Base-by-base conservation (phyloP, 2,888 invertebrate species). In the Metallyticus violacea region DNA sequence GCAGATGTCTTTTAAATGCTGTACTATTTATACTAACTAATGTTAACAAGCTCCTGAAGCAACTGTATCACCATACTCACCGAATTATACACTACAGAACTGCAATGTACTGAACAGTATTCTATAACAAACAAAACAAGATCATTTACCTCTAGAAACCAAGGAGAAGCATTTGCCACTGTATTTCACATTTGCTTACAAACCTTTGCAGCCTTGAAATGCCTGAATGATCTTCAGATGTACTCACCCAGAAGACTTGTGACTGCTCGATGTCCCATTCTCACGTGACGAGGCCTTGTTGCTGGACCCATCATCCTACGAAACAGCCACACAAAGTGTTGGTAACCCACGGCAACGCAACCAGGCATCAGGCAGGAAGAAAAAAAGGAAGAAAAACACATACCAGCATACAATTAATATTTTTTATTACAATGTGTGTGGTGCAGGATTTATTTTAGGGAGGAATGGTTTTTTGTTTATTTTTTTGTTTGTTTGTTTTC, bases 181-280 rank as follows among this genome's bases (percentile, higher is more conserved):
- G 26, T 29, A 25, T 81, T 9, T 28, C 28, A 25, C 28, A 81
- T 28, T 28, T 81, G 26, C 28, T 81, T 29, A 28, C 28, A 28
- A 81, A 81, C 29, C 27, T 30, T 27, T 25, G 7, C n/a, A n/a
- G 81, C 81, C 25, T 28, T 27, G 82, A 40, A 25, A 40, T 82
- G 27, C 26, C 27, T 27, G 26, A 6, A 62, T 26, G 77, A 77
- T 77, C 77, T 84, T 84, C 77, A 30, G 7, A 30, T 78, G 22
- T n/a, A 92, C 93, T 93, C 91, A 94, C 94, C 94, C 93, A 88
- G 93, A 93, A 30, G 92, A 91, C 89, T 92, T 92, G 88, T 92
- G 93, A 88, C 92, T 91, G 89, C 94, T 94, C 89, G 89, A 89
- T 25, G 89, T 87, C 85, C 94, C 94, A 91, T 95, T 94, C 90